A percentile compares a stretch with the other conserved stretches of the same genome.
Conservation (phyloP, 2,797 vertebrate species). For the Prionace glauca region DNA sequence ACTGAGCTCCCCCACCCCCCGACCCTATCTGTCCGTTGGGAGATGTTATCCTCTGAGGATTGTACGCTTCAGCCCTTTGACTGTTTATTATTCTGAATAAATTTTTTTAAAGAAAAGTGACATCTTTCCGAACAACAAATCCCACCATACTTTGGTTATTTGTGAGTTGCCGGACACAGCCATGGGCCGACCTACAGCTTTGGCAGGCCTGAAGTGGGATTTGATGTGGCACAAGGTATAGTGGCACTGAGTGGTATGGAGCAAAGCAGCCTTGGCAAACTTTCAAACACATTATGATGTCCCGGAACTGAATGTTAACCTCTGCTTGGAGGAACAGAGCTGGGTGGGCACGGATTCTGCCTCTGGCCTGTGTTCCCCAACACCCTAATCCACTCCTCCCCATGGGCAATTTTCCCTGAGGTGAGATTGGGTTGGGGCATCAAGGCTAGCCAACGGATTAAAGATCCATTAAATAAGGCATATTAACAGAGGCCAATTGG, state of each 20-base stretch:
- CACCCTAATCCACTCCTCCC: no score
- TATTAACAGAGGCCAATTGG: background rate
- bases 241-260: background rate
- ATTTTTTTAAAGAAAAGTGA: background rate
- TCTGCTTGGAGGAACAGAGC: background rate
- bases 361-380: background rate
- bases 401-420: no score
- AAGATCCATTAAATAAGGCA: background rate
- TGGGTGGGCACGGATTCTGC: background rate
- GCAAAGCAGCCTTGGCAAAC: background rate
- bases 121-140: conserved; percentile 8
- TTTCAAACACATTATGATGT: background rate
- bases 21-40: no score
- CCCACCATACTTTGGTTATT: background rate
- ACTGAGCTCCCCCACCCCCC: no score
- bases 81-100: background rate
- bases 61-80: background rate
- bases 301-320: background rate
- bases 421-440: background rate
- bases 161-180: background rate
- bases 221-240: background rate
- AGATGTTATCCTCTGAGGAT: background rate
- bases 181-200: background rate
- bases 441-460: background rate
- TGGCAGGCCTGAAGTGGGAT: background rate